phyloP scores from a whole-genome alignment of 2,888 invertebrate species.

The Eledona agricola region DNA sequence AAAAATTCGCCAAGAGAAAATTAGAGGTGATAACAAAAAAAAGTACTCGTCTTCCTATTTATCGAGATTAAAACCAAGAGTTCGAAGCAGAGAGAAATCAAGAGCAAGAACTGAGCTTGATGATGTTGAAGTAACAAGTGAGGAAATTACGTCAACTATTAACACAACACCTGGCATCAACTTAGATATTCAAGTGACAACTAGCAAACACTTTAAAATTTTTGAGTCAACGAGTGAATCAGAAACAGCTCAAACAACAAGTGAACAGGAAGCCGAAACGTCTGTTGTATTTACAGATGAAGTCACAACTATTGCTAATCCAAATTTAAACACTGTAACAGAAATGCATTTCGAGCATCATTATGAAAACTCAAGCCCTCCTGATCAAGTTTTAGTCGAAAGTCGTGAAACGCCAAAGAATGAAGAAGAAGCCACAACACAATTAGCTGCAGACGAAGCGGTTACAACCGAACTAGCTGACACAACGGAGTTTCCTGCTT shows the following conservation, averaged over 20 bases:
- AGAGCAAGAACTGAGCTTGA: constrained; percentile 1
- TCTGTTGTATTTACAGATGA: neutral
- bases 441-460: neutral
- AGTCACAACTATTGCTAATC: neutral
- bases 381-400: neutral
- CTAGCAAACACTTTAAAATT: neutral
- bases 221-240: neutral
- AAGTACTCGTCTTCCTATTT: constrained; percentile 1
- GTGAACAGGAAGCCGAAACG: neutral
- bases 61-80: constrained; percentile 3
- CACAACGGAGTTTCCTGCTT: constrained; percentile 1
- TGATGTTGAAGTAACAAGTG: constrained; percentile 1
- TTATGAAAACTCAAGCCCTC: neutral
- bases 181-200: neutral
- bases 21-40: constrained; percentile 3
- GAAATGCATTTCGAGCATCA: neutral
- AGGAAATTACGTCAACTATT: neutral
- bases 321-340: neutral
- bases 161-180: too few species aligned
- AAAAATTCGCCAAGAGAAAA: constrained; percentile 1
- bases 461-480: constrained; percentile 4
- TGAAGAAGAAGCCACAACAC: constrained; percentile 20
- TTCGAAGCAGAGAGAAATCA: constrained; percentile 1
- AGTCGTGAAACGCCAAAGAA: constrained; percentile 7
- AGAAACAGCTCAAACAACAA: constrained; percentile 3